Evolutionary conservation across 2,888 invertebrate genomes (phyloP), one percentile per base, ranked within the genome.

Genomic region (Cantharis rustica): DNA sequence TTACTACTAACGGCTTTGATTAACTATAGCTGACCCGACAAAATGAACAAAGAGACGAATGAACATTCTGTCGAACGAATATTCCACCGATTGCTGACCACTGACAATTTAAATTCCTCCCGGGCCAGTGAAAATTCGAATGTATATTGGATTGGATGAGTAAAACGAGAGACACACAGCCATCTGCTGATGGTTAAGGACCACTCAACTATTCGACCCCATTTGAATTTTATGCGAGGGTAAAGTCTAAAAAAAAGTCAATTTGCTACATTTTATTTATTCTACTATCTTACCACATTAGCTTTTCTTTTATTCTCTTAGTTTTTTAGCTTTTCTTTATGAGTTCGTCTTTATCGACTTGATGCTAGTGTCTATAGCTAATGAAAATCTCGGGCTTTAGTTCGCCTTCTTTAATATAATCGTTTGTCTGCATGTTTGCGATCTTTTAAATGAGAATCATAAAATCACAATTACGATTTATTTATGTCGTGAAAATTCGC

Each of bases 31-130:
- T 84, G 85, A 85, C 83, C 84, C 82, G 79, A 84, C 84, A 84
- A 84, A 85, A 85, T 83, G 84, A 84, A 84, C 84, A 84, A 83
- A 84, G 82, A 79, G 82, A 75, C 75, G 75, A 77, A 71, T 72
- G 81, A 80, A 82, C 82, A 80, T 80, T 80, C 81, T 82, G 81
- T 82, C 81, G 81, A 82, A 83, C 81, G 81, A 83, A 81, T 80
- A 81, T 82, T 81, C 80, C 76, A 79, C 83, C 82, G 81, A 85
- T 81, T 81, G 85, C 85, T 85, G 84, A 85, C 85, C 85, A 82
- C 83, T 79, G 80, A 81, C 86, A 85, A 86, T 85, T 86, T 85
- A 84, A 86, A 86, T 86, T 86, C 84, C 82, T 83, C 82, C 80
- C 81, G 81, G 79, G 78, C 82, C 79, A 83, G 83, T 82, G 82